Evolutionary conservation across 2,888 invertebrate species (phyloP), one percentile per base, ranked within the genome.

Genomic region (Coenonympha arcania): DNA sequence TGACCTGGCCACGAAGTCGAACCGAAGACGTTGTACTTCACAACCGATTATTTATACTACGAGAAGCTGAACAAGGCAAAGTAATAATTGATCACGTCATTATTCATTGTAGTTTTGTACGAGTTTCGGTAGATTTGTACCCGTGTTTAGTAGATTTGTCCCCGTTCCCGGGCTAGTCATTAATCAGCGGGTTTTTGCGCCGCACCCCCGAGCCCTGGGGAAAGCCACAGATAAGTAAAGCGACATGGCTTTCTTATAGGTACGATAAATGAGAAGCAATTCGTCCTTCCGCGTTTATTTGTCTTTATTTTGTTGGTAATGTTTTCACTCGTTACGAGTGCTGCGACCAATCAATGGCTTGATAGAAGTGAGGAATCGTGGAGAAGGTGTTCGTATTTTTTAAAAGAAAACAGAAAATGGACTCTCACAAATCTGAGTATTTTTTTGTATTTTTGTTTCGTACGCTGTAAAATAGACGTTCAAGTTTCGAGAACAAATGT

Each of bases 161-260:
- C 49, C 48, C 37, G 28, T 28, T 42, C 30, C 44, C 39, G n/a
- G 40, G 31, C 50, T 50, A 55, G 66, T 66, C 71, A 76, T 75
- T 74, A 74, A 76, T 76, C 76, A 73, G 62, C 24, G 52, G 60
- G 69, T 74, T 76, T 76, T 74, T 74, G 66, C 69, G n/a, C 22
- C 40, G 60, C 53, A 46, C 50, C 44, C 52, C 34, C 43, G 59
- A 52, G 49, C 50, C 39, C 50, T 30, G 33, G 42, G 42, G 50
- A 15, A 56, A 46, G 34, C 42, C 36, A 50, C 54, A 54, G 60
- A 60, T 61, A 53, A 62, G 58, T 47, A 56, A n/a, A 61, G 52
- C 52, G 59, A 59, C 60, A 52, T 46, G 47, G 43, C 49, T 52
- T 48, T 50, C 57, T 52, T 55, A 40, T 39, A 30, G 41, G 45